Evolutionary conservation across 2,113 vertebrate genomes (phyloP).

Genomic region (Aptenodytes patagonicus): DNA sequence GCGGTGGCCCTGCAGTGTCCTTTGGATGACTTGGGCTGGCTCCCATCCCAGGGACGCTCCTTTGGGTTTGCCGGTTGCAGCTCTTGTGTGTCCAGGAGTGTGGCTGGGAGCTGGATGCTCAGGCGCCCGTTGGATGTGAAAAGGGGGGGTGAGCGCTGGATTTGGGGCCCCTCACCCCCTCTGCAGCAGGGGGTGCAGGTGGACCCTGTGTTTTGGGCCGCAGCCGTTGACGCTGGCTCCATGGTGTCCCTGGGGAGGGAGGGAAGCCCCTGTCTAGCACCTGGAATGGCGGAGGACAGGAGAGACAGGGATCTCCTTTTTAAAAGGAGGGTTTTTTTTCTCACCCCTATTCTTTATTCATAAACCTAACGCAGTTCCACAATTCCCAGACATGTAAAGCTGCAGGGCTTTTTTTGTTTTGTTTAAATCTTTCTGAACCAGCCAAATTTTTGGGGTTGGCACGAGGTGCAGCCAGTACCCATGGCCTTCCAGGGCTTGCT

Average conservation of each 20-base stretch:
- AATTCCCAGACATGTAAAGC: conserved; percentile 67
- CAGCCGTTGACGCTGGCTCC: fast-evolving
- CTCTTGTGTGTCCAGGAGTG: background rate
- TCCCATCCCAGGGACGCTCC: background rate
- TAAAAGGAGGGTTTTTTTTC: conserved; percentile 26
- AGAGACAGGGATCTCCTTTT: conserved; percentile 32
- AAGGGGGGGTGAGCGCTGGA: fast-evolving
- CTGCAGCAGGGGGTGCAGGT: background rate
- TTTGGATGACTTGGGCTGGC: background rate
- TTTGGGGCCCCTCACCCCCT: background rate
- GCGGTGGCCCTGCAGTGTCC: background rate
- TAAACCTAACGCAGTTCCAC: conserved; percentile 57
- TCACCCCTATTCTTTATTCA: conserved; percentile 60
- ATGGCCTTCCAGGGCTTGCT: conserved; percentile 62
- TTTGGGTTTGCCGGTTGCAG: background rate
- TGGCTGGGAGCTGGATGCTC: background rate
- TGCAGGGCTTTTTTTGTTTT: conserved; percentile 69
- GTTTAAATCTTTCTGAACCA: conserved; percentile 69
- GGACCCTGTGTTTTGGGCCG: fast-evolving
- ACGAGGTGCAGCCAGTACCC: conserved; percentile 56
- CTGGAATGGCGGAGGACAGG: background rate
- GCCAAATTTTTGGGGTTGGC: conserved; percentile 65
- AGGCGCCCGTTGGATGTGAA: background rate
- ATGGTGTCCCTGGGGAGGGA: background rate
- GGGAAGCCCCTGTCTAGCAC: background rate